These are phyloP conservation scores for Meloidogyne chitwoodi DNA, from an alignment of 1,140 invertebrate genomes.

Conservation along the genomic window DNA sequence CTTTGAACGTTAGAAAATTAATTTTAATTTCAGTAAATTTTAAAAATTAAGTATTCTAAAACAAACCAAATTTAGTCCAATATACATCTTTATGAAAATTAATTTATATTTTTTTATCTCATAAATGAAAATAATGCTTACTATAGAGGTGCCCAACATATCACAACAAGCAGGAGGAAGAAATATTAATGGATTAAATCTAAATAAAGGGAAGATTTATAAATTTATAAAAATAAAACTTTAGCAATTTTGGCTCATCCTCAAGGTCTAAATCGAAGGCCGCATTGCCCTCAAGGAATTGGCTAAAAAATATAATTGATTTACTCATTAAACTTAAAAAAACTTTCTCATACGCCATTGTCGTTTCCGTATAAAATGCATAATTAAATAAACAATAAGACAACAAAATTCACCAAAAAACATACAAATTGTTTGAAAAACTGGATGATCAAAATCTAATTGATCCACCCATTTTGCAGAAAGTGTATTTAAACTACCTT, in stretches of 20 bases:
- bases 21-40: background rate
- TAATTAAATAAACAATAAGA: slow-evolving; percentile 52
- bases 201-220: slow-evolving; percentile 64
- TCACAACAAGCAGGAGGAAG: slow-evolving; percentile 65
- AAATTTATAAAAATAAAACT: background rate
- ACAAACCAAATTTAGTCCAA: slow-evolving; percentile 73
- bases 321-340: background rate
- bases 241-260: slow-evolving; percentile 48
- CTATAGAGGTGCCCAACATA: slow-evolving; percentile 48
- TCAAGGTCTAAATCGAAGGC: slow-evolving; percentile 47
- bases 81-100: slow-evolving; percentile 68
- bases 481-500: slow-evolving; percentile 48
- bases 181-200: slow-evolving; percentile 70
- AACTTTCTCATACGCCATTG: slow-evolving; percentile 23
- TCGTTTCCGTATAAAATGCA: slow-evolving; percentile 30
- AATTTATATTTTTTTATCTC: background rate
- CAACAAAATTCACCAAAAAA: slow-evolving; percentile 58
- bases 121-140: background rate
- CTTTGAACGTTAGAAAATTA: background rate
- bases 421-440: slow-evolving; percentile 57
- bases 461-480: slow-evolving; percentile 58
- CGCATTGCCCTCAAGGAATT: slow-evolving; percentile 32
- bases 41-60: background rate
- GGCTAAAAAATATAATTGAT: background rate
- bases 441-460: slow-evolving; percentile 53